Percentiles rank a stretch among this genome's conserved stretches.
Evolutionary conservation across 1,140 invertebrate species (phyloP).

Genomic region (Achroia grisella): DNA sequence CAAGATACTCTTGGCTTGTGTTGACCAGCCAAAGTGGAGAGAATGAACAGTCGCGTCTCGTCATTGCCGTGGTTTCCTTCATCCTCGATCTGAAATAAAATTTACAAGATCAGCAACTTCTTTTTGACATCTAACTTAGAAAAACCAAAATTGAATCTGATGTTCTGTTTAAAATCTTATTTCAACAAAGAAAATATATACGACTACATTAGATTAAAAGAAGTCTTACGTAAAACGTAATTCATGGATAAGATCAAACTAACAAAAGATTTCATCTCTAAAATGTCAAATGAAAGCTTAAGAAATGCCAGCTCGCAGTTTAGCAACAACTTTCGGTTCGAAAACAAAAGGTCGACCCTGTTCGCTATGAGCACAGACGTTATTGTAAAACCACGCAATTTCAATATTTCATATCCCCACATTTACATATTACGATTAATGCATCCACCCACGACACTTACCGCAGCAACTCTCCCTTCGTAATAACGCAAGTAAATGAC

Average conservation of each 20-base stretch:
- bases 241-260: no score
- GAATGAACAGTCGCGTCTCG: slow-evolving; percentile 94
- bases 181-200: no score
- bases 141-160: no score
- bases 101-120: no score
- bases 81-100: slow-evolving; percentile 93
- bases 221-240: no score
- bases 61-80: slow-evolving; percentile 98
- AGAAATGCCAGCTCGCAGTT: neutral
- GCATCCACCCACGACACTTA: slow-evolving; percentile 66
- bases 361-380: slow-evolving; percentile 13
- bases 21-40: slow-evolving; percentile 90
- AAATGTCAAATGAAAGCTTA: neutral
- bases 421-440: slow-evolving; percentile 71
- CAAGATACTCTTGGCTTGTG: slow-evolving; percentile 89
- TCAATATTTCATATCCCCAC: slow-evolving; percentile 63
- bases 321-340: neutral
- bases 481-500: slow-evolving; percentile 71
- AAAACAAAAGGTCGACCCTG: slow-evolving; percentile 18
- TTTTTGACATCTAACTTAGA: no score
- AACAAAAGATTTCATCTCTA: no score
- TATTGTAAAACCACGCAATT: slow-evolving; percentile 43
- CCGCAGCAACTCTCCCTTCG: slow-evolving; percentile 57
- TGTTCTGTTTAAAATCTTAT: no score
- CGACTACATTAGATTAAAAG: no score